Evolutionary conservation across 2,113 vertebrate species (phyloP).

Genomic region (Myrmecophaga tridactyla): DNA sequence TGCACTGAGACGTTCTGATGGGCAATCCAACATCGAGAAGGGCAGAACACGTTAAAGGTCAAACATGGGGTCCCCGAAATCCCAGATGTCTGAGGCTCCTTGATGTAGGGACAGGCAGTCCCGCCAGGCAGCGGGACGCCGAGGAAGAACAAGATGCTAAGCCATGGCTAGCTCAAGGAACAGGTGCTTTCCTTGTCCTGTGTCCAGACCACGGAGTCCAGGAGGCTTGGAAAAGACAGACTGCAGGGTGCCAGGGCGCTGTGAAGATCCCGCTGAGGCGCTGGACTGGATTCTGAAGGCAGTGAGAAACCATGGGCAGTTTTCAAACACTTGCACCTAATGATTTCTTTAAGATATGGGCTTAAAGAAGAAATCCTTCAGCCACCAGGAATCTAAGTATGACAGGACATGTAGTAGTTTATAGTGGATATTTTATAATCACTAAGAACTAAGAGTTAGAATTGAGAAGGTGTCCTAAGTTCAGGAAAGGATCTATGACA

Average conservation of each 20-base stretch:
- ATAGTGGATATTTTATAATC: not conserved
- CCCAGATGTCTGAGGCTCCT: not conserved
- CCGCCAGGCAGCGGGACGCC: not conserved
- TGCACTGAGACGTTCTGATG: not conserved
- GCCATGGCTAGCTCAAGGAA: not conserved
- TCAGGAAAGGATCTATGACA: not conserved
- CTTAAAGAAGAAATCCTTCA: slow-evolving; percentile 7
- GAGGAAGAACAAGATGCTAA: not conserved
- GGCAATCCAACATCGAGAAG: not conserved
- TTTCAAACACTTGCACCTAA: not conserved
- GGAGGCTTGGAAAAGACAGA: not conserved
- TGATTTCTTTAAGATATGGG: not conserved
- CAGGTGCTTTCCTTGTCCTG: not conserved
- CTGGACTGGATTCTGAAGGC: not conserved
- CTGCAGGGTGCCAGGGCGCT: fast-evolving
- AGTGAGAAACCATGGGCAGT: not conserved
- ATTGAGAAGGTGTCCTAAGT: not conserved
- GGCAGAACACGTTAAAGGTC: not conserved
- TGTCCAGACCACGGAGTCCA: not conserved
- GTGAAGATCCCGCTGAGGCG: not conserved
- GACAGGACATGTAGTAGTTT: not conserved
- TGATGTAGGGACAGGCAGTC: not conserved
- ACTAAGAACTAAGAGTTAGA: not conserved
- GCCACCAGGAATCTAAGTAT: not conserved
- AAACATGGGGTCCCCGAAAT: not conserved